A percentile compares a stretch with the other conserved stretches of the same genome.
These are phyloP conservation scores for Enteromius radiatus DNA, from an alignment of 2,797 vertebrate genomes.

Conservation along the genomic window DNA sequence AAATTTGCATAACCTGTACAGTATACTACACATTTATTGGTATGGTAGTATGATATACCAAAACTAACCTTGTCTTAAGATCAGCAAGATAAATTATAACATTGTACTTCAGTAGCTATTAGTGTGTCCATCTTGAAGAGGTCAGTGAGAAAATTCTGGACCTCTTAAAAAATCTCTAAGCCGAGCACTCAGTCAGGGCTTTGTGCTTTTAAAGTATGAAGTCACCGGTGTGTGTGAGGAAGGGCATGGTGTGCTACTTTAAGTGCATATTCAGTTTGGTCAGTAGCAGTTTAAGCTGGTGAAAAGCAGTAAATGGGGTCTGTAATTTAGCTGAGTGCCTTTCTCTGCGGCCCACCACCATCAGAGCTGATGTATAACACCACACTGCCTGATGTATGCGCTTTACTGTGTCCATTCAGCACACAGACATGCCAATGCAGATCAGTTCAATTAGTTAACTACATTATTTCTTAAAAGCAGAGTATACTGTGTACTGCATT, in stretches of 20 bases:
- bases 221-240: constrained; percentile 48
- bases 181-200: not conserved
- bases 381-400: constrained; percentile 15
- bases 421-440: not conserved
- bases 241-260: constrained; percentile 19
- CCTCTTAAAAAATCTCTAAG: not conserved
- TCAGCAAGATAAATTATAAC: not conserved
- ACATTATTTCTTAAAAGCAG: constrained; percentile 17
- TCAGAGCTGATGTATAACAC: constrained; percentile 29
- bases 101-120: not conserved
- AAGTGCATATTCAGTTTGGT: constrained; percentile 43
- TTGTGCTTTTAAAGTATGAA: constrained; percentile 57
- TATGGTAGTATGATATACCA: not conserved
- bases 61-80: not conserved
- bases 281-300: constrained; percentile 32
- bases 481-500: not conserved
- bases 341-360: constrained; percentile 2
- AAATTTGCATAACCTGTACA: not conserved
- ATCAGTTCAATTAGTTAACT: constrained; percentile 34
- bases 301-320: constrained; percentile 45
- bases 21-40: not conserved
- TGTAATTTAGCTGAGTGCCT: constrained; percentile 55
- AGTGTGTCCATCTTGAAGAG: not conserved
- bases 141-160: not conserved
- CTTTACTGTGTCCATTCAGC: constrained; percentile 40